Base-by-base conservation (phyloP, 1,140 invertebrate species). In the Drosophila prosaltans region DNA sequence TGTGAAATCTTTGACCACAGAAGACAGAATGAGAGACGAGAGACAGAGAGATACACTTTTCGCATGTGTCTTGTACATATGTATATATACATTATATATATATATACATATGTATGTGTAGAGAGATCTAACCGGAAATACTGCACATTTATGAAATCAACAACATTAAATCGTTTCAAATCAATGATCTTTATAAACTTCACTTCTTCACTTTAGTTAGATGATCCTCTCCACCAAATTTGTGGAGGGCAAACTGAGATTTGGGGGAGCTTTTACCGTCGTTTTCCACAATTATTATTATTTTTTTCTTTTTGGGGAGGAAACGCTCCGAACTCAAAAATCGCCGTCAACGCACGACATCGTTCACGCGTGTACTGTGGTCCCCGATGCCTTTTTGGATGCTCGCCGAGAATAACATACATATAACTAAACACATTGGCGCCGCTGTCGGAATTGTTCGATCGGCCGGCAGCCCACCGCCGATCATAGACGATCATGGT, bases 301-400 rank as follows among this genome's bases (percentile, higher is more conserved):
- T 16, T 16, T 16, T 16, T 16, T 16, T 16, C 16, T 59, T 11
- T 40, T 76, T 58, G 76, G 76, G 76, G 66, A 78, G 76, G 76
- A 73, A 69, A 78, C 73, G 80, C 68, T 78, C 60, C 83, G 69
- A 74, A 45, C 69, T 76, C 45, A 78, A 72, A 78, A 65, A n/a
- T 54, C 84, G 73, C 71, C 81, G 84, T 89, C 78, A 90, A 84
- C 84, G 85, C 85, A 90, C 84, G 71, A 67, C 84, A 89, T 89
- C 86, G 85, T 74, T 84, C 85, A 89, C 84, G 84, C 84, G 85
- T 89, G 65, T 80, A 84, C 84, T 88, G 81, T 88, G 81, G 64
- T 24, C 36, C 54, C 79, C 86, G 77, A 78, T 65, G 24, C 24
- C 16, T 40, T 16, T 16, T 16, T 60, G 75, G 67, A 59, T 58